These are phyloP conservation scores for Chiroxiphia lanceolata DNA, from an alignment of 2,797 vertebrate genomes.

Conservation along the genomic window DNA sequence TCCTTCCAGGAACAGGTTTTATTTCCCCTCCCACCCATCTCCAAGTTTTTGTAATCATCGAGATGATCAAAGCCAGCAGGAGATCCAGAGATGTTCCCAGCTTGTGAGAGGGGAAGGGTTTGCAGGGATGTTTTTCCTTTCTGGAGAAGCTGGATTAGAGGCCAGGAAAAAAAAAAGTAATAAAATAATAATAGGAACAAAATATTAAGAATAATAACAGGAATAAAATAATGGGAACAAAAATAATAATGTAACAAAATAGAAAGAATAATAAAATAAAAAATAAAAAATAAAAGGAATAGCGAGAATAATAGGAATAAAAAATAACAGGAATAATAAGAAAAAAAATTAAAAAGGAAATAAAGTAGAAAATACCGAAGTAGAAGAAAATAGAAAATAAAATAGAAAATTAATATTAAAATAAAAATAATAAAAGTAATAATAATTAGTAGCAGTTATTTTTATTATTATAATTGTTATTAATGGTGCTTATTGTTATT, in stretches of 20 bases:
- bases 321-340: not conserved
- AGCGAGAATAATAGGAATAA: not conserved
- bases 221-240: no score
- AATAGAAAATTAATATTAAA: not conserved
- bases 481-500: not conserved
- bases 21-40: not conserved
- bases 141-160: not conserved
- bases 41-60: not conserved
- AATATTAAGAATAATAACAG: no score
- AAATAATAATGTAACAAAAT: no score
- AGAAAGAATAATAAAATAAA: no score
- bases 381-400: not conserved
- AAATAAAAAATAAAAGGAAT: no score
- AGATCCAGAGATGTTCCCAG: not conserved
- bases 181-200: no score
- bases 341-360: not conserved
- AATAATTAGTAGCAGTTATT: not conserved
- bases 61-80: not conserved
- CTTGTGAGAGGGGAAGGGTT: not conserved
- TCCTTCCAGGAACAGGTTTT: no score
- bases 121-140: not conserved
- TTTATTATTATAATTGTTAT: no score
- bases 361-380: not conserved
- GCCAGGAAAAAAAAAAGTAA: not conserved
- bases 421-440: not conserved